phyloP scores from a whole-genome alignment of 2,113 vertebrate genomes.

The Cranoglanis bouderius region DNA sequence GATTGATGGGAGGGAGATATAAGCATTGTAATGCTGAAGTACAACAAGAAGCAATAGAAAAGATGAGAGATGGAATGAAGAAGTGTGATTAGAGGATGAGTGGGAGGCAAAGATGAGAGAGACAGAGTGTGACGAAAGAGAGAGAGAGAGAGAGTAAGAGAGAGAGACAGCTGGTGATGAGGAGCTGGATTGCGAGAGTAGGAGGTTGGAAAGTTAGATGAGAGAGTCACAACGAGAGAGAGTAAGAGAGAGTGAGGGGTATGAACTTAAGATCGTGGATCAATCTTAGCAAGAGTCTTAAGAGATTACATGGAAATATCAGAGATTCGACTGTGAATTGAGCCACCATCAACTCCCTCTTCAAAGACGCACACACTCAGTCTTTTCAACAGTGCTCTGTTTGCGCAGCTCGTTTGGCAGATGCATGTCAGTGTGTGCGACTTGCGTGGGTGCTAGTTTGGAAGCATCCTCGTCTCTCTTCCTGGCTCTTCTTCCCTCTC shows the following conservation, averaged over 20 bases:
- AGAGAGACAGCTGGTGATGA: constrained; percentile 35
- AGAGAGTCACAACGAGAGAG: constrained; percentile 32
- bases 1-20: constrained; percentile 20
- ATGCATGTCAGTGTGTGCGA: constrained; percentile 28
- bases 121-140: constrained; percentile 49
- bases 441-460: constrained; percentile 39
- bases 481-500: constrained; percentile 23
- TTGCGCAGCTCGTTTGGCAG: constrained; percentile 32
- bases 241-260: constrained; percentile 40
- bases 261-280: constrained; percentile 31
- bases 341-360: constrained; percentile 21
- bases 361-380: constrained; percentile 12
- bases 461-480: constrained; percentile 42
- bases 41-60: constrained; percentile 14
- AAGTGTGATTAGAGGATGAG: constrained; percentile 36
- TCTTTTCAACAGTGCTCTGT: constrained; percentile 25
- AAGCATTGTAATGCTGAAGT: constrained; percentile 32
- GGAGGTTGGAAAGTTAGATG: not conserved
- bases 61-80: constrained; percentile 16
- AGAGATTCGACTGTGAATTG: constrained; percentile 57
- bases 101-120: constrained; percentile 43
- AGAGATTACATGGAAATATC: constrained; percentile 47
- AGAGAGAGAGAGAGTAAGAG: constrained; percentile 37
- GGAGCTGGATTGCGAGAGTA: not conserved
- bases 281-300: constrained; percentile 47